Conservation (phyloP, 2,888 invertebrate species). For the Hecatera dysodea region DNA sequence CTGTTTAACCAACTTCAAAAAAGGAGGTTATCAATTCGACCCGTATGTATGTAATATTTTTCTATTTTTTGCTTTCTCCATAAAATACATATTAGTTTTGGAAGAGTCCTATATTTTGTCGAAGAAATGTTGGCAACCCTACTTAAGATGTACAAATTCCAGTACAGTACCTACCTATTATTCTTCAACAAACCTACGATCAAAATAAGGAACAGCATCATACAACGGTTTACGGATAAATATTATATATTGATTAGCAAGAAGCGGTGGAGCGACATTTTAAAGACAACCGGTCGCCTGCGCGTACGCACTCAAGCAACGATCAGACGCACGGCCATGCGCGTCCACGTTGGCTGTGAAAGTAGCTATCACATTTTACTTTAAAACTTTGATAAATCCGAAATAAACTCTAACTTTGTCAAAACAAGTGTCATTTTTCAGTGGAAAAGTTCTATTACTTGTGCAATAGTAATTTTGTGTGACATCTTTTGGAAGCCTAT, state of each 20-base stretch:
- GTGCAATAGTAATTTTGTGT: slow-evolving; percentile 21
- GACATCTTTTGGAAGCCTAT: slow-evolving; percentile 23
- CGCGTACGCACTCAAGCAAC: slow-evolving; percentile 53
- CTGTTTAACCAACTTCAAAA: too few species aligned
- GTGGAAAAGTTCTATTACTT: slow-evolving; percentile 5
- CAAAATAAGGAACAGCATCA: not conserved
- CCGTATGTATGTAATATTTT: too few species aligned
- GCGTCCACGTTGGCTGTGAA: slow-evolving; percentile 44
- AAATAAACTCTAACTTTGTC: slow-evolving; percentile 1
- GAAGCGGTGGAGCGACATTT: slow-evolving; percentile 34
- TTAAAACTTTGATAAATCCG: slow-evolving; percentile 2
- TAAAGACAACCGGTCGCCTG: slow-evolving; percentile 48
- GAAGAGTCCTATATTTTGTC: too few species aligned
- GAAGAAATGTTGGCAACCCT: not conserved
- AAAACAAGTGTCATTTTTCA: slow-evolving; percentile 27
- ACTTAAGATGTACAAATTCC: not conserved
- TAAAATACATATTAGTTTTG: too few species aligned
- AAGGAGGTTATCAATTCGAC: too few species aligned
- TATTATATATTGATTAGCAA: slow-evolving; percentile 29
- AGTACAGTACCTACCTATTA: not conserved
- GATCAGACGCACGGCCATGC: slow-evolving; percentile 40
- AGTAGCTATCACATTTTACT: slow-evolving; percentile 47
- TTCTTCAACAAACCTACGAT: not conserved
- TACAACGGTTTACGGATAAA: not conserved
- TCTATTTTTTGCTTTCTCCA: too few species aligned